Conservation (phyloP, 2,888 invertebrate genomes). For the Hesperia comma region DNA sequence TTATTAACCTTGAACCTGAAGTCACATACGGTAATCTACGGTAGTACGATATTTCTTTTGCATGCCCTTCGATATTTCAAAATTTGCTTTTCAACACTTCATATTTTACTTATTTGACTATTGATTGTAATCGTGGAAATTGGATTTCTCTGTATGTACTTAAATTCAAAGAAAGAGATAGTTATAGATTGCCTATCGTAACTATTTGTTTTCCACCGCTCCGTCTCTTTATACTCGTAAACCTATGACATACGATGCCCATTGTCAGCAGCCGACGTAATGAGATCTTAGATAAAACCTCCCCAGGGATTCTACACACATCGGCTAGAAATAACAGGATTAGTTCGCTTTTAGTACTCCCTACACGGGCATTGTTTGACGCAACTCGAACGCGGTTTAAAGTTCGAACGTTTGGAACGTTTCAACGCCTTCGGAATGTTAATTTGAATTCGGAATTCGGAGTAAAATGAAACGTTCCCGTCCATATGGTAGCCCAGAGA, state of each 20-base stretch:
- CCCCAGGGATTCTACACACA: slow-evolving; percentile 44
- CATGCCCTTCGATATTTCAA: too few species aligned
- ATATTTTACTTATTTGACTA: too few species aligned
- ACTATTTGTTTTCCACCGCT: background rate
- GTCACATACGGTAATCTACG: too few species aligned
- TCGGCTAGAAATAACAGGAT: slow-evolving; percentile 25
- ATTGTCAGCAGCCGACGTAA: slow-evolving; percentile 47
- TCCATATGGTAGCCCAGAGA: slow-evolving; percentile 20
- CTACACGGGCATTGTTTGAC: slow-evolving; percentile 30
- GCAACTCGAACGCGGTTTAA: slow-evolving; percentile 16
- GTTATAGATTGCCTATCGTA: background rate
- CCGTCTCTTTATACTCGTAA: slow-evolving; percentile 32
- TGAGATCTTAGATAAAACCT: slow-evolving; percentile 51
- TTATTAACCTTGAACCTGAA: too few species aligned
- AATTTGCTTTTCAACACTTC: too few species aligned
- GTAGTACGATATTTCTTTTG: too few species aligned
- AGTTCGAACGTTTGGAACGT: slow-evolving; percentile 15
- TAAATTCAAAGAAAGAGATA: background rate
- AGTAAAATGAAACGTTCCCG: slow-evolving; percentile 10
- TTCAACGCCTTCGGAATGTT: slow-evolving; percentile 20
- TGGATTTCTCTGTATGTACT: too few species aligned
- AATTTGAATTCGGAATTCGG: slow-evolving; percentile 19
- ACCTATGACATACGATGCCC: slow-evolving; percentile 38
- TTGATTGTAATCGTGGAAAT: too few species aligned
- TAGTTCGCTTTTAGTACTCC: slow-evolving; percentile 33